Base-by-base conservation (phyloP, 1,140 invertebrate species). In the Cotesia vestalis region DNA sequence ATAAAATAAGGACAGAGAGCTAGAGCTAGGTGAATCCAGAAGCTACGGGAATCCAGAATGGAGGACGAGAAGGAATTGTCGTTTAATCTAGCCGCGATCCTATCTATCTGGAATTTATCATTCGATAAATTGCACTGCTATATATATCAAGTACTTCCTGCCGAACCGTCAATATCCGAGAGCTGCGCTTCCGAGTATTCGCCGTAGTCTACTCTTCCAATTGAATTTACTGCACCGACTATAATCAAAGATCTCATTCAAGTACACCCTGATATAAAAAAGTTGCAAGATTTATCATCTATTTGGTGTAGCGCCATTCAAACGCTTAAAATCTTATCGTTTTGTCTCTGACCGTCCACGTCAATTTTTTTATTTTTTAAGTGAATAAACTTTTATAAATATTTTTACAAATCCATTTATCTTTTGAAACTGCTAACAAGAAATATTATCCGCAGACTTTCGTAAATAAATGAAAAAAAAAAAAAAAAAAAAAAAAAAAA, bases 51-150 rank as follows among this genome's bases (percentile, higher is more conserved):
- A 60, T 70, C 38, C 9, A 52, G 40, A 34, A 52, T 55, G 55
- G 68, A 71, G 73, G 74, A 76, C 68, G 74, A 79, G 75, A 68
- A 80, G 76, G 80, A 84, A 83, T 85, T 80, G 84, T 81, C 84
- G 82, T 86, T 86, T 86, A 87, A 87, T 86, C 85, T 84, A 84
- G 84, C 84, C 81, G 80, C 80, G 85, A 86, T 86, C 80, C 85
- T 84, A 86, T 86, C 85, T 83, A 73, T 55, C 71, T 72, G 79
- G 80, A 86, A 87, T 87, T 86, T 87, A 87, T 87, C 85, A 87
- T 86, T 87, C 84, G 85, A 86, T 86, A 86, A 86, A 87, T 86
- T 87, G 84, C 80, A 61, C 77, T 69, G 75, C 69, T 66, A 71
- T 83, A 46, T 46, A 81, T 82, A 82, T 81, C 81, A 80, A 78